Conservation (phyloP, 1,140 invertebrate genomes). For the Dolichoris vasculosae region DNA sequence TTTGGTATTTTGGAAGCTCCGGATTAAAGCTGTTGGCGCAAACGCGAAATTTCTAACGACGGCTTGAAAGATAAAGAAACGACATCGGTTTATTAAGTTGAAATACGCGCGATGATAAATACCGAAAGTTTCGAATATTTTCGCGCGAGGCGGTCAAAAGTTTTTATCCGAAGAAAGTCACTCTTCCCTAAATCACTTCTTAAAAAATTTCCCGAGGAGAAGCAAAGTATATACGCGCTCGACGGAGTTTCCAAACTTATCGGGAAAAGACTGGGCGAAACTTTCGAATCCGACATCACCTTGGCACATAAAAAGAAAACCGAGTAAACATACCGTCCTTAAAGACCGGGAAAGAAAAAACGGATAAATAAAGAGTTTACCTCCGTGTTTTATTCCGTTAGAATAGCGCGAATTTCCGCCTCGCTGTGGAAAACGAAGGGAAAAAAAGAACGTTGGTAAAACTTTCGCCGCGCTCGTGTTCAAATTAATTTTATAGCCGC, state of each 20-base stretch:
- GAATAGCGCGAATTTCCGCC: conserved; percentile 18
- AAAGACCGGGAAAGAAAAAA: neutral
- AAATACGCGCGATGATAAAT: neutral
- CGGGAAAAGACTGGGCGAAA: neutral
- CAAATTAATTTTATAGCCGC: neutral
- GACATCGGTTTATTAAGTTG: neutral
- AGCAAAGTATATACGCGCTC: neutral
- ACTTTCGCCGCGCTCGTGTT: conserved; percentile 1
- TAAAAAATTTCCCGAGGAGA: neutral
- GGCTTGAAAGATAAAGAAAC: neutral
- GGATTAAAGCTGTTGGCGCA: neutral
- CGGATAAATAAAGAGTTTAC: neutral
- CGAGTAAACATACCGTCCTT: neutral
- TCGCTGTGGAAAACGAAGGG: neutral
- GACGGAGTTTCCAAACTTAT: neutral
- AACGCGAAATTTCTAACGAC: neutral
- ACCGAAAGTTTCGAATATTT: neutral
- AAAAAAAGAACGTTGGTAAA: neutral
- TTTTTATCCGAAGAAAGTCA: neutral
- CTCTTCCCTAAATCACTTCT: neutral
- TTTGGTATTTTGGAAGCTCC: neutral
- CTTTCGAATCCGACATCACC: conserved; percentile 17
- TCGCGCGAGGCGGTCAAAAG: neutral
- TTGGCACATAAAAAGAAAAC: neutral
- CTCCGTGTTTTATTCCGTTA: neutral